Evolutionary conservation across 2,888 invertebrate species (phyloP).

Genomic region (Brachyptera putata): DNA sequence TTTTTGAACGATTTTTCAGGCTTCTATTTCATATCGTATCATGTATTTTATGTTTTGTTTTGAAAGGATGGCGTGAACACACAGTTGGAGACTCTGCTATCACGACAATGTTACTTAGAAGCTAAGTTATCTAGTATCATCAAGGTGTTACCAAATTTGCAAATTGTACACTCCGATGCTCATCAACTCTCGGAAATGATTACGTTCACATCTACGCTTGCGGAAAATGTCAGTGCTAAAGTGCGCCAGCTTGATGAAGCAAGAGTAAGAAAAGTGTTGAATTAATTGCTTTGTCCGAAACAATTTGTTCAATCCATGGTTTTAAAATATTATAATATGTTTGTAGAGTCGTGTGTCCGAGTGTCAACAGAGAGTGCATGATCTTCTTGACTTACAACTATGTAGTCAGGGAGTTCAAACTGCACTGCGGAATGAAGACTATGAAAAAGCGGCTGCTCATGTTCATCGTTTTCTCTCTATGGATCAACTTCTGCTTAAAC

Average conservation of each 20-base stretch:
- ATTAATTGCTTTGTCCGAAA: no score
- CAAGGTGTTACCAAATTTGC: conserved; percentile 75
- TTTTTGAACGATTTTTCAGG: neutral
- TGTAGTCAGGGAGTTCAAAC: conserved; percentile 97
- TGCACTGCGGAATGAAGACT: conserved; percentile 91
- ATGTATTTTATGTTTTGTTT: neutral
- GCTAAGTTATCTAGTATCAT: conserved; percentile 75
- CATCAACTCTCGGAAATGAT: conserved; percentile 81
- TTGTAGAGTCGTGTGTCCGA: conserved; percentile 83
- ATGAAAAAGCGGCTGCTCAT: conserved; percentile 94
- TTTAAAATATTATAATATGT: neutral
- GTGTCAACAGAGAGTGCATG: conserved; percentile 90
- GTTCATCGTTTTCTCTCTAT: conserved; percentile 90
- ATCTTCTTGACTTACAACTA: conserved; percentile 88
- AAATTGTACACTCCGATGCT: conserved; percentile 70
- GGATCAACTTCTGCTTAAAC: conserved; percentile 77
- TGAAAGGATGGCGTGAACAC: conserved; percentile 62
- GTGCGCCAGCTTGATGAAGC: conserved; percentile 90
- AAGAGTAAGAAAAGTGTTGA: conserved; percentile 70
- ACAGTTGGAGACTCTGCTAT: conserved; percentile 66
- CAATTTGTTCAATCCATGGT: neutral
- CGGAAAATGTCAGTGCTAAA: conserved; percentile 93
- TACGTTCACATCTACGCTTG: conserved; percentile 77
- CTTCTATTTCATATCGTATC: neutral
- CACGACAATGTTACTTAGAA: conserved; percentile 70